These are phyloP conservation scores for Quiscalus mexicanus DNA, from an alignment of 2,113 vertebrate species.

Conservation along the genomic window DNA sequence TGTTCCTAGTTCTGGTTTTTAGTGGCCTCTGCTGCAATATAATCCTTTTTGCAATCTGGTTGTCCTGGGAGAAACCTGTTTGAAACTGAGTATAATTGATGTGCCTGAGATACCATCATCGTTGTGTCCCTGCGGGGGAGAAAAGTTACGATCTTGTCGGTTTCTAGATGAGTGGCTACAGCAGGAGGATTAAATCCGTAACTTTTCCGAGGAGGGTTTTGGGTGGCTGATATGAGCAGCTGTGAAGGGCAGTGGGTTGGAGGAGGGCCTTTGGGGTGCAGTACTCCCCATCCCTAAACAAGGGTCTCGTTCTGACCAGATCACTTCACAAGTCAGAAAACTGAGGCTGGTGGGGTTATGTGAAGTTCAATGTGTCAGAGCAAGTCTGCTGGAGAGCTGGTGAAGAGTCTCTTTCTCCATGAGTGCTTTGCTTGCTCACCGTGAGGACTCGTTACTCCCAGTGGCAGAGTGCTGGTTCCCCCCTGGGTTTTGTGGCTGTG, in stretches of 20 bases:
- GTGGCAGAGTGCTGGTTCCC: background rate
- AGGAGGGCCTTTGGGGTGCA: background rate
- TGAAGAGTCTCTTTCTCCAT: background rate
- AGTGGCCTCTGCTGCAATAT: background rate
- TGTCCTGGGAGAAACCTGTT: background rate
- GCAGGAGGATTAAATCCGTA: background rate
- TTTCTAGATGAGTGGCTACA: background rate
- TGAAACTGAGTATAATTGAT: background rate
- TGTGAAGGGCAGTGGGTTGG: accelerated
- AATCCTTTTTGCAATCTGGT: background rate
- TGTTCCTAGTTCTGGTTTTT: background rate
- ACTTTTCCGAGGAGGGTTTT: background rate
- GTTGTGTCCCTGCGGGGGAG: background rate
- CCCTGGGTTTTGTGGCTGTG: background rate
- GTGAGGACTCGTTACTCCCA: accelerated
- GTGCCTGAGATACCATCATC: background rate
- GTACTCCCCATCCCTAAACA: background rate
- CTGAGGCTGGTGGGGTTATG: background rate
- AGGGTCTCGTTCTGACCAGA: background rate
- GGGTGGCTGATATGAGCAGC: background rate
- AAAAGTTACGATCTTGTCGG: accelerated
- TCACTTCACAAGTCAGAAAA: background rate
- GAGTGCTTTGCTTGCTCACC: background rate
- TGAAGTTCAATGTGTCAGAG: background rate
- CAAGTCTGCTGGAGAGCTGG: background rate